Evolutionary conservation across 1,140 invertebrate genomes (phyloP), one percentile per base, ranked within the genome.

Genomic region (Rhyacophila brunnea): DNA sequence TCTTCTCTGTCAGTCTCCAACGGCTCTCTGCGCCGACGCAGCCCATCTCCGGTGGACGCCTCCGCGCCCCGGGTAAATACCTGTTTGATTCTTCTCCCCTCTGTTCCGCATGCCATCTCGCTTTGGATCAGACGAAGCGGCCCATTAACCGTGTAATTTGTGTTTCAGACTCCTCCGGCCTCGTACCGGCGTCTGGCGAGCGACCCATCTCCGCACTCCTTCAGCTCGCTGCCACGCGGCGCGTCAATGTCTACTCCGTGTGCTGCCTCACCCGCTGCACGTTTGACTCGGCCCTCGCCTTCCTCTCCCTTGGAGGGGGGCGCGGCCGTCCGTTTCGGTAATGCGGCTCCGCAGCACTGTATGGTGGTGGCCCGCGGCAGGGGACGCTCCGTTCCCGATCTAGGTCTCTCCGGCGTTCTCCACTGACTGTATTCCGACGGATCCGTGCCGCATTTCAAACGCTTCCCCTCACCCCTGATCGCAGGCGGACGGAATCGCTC

Each of bases 351-450:
- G 74, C 80, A 69, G 71, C 73, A 68, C 79, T 84, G 68, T 74
- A 86, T 79, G 82, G 83, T 78, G 80, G 77, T 78, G 78, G 80
- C 78, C 77, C 80, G 78, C 67, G 75, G 73, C 46, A 85, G 90
- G 78, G 92, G 92, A 76, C 88, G 86, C 67, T 95, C 92, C 69
- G 91, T 93, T 67, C 93, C 93, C 61, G 91, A 93, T 81, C 78
- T 95, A 93, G 92, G 92, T 95, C 80, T 73, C 23, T 66, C 54
- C 58, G 57, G 19, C 53, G 61, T 63, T 63, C 44, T 43, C 51
- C 44, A 53, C 43, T 64, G 58, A 50, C 47, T 52, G 54, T 56
- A 36, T 58, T 28, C 23, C 3, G 23, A 28, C 23, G 23, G 23
- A 28, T n/a, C n/a, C n/a, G n/a, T n/a, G n/a, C n/a, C n/a, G n/a